A percentile compares a stretch with the other conserved stretches of the same genome.
These are phyloP conservation scores for Enteromius mattozi DNA, from an alignment of 2,797 vertebrate genomes.

Conservation along the genomic window DNA sequence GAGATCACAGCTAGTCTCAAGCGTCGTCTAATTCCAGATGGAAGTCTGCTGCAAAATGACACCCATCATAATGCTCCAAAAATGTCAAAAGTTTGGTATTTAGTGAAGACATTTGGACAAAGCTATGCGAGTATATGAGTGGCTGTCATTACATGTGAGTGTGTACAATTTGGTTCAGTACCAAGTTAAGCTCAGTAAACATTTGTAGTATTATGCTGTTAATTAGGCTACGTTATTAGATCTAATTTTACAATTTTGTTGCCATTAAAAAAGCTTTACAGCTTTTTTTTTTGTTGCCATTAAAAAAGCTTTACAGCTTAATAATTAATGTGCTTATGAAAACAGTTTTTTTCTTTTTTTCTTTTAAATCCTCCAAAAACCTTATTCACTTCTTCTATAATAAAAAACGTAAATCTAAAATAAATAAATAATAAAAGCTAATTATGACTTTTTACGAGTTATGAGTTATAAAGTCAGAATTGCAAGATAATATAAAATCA, in stretches of 20 bases:
- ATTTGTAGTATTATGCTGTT: not conserved
- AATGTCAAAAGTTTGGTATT: slow-evolving; percentile 9
- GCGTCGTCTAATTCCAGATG: not conserved
- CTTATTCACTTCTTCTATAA: no score
- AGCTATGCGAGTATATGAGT: not conserved
- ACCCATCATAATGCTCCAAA: slow-evolving; percentile 26
- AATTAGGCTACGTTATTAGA: not conserved
- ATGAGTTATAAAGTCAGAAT: no score
- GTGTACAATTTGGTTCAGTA: not conserved
- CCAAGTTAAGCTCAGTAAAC: not conserved
- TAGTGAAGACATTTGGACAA: slow-evolving; percentile 3
- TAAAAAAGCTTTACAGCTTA: no score
- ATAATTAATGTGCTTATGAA: no score
- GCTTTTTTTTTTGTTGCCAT: not conserved
- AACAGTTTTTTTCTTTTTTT: no score
- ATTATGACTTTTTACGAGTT: no score
- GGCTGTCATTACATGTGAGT: not conserved
- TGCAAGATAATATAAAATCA: no score
- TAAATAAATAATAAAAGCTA: no score
- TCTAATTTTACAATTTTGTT: not conserved
- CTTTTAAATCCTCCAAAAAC: no score
- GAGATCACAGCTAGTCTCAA: not conserved
- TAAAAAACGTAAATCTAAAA: no score
- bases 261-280: not conserved
- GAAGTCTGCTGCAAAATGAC: slow-evolving; percentile 2